Evolutionary conservation across 2,888 invertebrate species (phyloP).

Genomic region (Melanophora roralis): DNA sequence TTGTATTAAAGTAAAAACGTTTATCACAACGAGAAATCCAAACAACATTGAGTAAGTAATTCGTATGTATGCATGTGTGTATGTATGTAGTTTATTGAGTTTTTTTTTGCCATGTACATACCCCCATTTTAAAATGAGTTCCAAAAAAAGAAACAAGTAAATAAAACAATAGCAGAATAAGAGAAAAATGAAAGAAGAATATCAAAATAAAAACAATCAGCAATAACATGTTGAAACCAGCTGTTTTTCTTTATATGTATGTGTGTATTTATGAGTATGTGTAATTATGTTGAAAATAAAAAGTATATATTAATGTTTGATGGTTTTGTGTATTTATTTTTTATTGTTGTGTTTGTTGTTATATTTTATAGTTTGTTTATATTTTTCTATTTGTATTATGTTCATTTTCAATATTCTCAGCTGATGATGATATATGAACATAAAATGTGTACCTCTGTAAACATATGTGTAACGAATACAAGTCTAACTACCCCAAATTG

Average conservation of each 20-base stretch:
- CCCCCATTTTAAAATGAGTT: too few relatives aligned
- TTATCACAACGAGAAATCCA: slow-evolving; percentile 5
- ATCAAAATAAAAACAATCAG: slow-evolving; percentile 48
- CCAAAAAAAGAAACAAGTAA: background rate
- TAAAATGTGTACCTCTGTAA: slow-evolving; percentile 6
- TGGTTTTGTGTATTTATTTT: slow-evolving; percentile 5
- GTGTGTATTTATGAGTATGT: background rate
- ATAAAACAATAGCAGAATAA: background rate
- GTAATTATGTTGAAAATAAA: too few relatives aligned
- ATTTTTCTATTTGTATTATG: slow-evolving; percentile 30
- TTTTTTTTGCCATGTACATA: background rate
- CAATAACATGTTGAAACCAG: slow-evolving; percentile 55
- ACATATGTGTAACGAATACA: background rate
- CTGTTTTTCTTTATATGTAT: slow-evolving; percentile 41
- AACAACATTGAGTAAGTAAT: slow-evolving; percentile 3
- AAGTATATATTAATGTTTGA: background rate
- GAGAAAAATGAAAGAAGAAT: slow-evolving; percentile 36
- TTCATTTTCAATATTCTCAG: slow-evolving; percentile 49
- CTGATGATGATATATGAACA: slow-evolving; percentile 45
- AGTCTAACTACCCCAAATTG: background rate
- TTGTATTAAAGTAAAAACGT: slow-evolving; percentile 30
- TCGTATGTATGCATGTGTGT: too few relatives aligned
- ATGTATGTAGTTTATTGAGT: too few relatives aligned
- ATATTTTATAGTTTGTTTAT: slow-evolving; percentile 48
- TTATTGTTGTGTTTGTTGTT: slow-evolving; percentile 2